Evolutionary conservation across 2,797 vertebrate species (phyloP).

Genomic region (Sebastiscus albofasciatus): DNA sequence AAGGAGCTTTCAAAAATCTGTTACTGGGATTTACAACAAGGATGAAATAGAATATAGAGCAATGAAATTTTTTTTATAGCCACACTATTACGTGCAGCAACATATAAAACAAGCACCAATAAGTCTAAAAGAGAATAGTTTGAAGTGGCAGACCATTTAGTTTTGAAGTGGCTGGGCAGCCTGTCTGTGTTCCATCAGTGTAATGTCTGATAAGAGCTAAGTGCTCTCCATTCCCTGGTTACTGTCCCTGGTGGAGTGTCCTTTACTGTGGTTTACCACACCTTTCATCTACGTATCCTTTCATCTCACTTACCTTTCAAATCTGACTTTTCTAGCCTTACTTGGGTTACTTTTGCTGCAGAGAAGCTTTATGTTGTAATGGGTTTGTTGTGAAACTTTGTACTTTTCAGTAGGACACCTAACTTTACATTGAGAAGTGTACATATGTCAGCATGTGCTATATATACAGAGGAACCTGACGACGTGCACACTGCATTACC

Average conservation of each 20-base stretch:
- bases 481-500: background rate
- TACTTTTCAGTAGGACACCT: background rate
- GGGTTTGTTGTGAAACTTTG: conserved; percentile 6
- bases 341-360: conserved; percentile 29
- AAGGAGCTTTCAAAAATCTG: background rate
- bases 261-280: conserved; percentile 66
- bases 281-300: conserved; percentile 64
- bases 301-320: conserved; percentile 57
- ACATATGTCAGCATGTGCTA: background rate
- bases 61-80: background rate
- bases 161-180: conserved; percentile 24
- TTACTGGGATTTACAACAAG: background rate
- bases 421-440: background rate
- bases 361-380: background rate
- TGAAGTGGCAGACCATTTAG: conserved; percentile 29
- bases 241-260: conserved; percentile 55
- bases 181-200: conserved; percentile 48
- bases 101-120: background rate
- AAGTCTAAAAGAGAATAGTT: conserved; percentile 32
- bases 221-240: conserved; percentile 58
- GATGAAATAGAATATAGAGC: background rate
- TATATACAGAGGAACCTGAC: background rate
- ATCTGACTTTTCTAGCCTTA: conserved; percentile 9
- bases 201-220: conserved; percentile 57
- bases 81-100: background rate